Conservation (phyloP, 2,888 invertebrate species). For the Periphyllus acericola region DNA sequence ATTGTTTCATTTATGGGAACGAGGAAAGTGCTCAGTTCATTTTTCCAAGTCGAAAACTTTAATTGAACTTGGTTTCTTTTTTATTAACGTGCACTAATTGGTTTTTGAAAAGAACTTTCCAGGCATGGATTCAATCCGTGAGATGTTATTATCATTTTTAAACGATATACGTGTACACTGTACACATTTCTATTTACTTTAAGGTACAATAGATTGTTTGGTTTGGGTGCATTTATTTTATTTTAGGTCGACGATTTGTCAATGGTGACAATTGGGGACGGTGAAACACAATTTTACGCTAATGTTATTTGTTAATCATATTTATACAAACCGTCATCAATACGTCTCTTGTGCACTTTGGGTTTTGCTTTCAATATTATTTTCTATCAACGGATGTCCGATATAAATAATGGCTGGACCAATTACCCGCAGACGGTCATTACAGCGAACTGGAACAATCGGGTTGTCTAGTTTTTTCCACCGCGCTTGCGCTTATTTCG, state of each 20-base stretch:
- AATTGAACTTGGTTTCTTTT: too few relatives aligned
- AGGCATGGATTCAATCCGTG: neutral
- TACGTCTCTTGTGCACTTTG: neutral
- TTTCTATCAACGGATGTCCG: neutral
- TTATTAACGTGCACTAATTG: too few relatives aligned
- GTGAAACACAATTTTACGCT: constrained; percentile 22
- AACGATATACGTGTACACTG: neutral
- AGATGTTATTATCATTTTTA: neutral
- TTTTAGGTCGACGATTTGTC: constrained; percentile 45
- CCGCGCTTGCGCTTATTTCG: neutral
- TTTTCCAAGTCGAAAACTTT: too few relatives aligned
- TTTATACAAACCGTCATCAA: neutral
- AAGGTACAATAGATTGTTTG: neutral
- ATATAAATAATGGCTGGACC: neutral
- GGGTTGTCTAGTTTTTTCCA: neutral
- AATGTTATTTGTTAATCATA: constrained; percentile 14
- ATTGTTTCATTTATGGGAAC: too few relatives aligned
- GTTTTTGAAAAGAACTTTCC: too few relatives aligned
- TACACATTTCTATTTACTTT: constrained; percentile 23
- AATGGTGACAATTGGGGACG: neutral
- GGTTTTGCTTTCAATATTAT: constrained; percentile 22
- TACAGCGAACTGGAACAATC: neutral
- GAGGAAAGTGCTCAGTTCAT: too few relatives aligned
- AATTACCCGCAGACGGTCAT: neutral
- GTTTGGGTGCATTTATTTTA: neutral